phyloP scores from a whole-genome alignment of 2,888 invertebrate species.

The Andricus curvator region DNA sequence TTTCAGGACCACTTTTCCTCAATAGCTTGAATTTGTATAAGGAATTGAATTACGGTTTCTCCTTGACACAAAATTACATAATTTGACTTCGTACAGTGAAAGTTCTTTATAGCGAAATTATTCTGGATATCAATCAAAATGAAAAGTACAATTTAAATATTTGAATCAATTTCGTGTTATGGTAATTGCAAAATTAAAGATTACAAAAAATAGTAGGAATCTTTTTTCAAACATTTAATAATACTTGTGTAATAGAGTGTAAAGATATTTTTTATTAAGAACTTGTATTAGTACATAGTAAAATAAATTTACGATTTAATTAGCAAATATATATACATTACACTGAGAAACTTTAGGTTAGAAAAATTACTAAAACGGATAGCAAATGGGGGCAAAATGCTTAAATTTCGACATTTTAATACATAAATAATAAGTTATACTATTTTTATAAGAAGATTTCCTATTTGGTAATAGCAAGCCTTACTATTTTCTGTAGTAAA shows the following conservation, averaged over 20 bases:
- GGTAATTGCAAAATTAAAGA: background rate
- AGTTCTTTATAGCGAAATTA: slow-evolving; percentile 30
- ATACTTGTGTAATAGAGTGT: too few species aligned
- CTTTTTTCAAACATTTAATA: background rate
- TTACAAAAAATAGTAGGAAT: background rate
- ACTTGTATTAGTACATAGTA: background rate
- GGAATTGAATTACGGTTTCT: slow-evolving; percentile 1
- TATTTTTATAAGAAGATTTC: too few species aligned
- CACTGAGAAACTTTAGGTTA: too few species aligned
- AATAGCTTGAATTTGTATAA: background rate
- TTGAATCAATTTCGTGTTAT: background rate
- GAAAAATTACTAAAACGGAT: too few species aligned
- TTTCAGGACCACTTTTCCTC: slow-evolving; percentile 6
- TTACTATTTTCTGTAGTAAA: too few species aligned
- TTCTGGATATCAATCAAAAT: background rate
- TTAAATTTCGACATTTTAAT: too few species aligned
- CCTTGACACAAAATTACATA: slow-evolving; percentile 35
- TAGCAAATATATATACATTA: background rate
- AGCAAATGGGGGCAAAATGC: too few species aligned
- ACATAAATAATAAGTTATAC: too few species aligned
- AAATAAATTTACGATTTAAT: background rate
- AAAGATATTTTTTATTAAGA: background rate
- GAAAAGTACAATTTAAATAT: background rate
- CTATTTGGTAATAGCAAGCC: too few species aligned
- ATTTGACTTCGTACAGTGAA: slow-evolving; percentile 3